These are phyloP conservation scores for Mandrillus leucophaeus DNA, from an alignment of 2,113 vertebrate species.

Conservation along the genomic window DNA sequence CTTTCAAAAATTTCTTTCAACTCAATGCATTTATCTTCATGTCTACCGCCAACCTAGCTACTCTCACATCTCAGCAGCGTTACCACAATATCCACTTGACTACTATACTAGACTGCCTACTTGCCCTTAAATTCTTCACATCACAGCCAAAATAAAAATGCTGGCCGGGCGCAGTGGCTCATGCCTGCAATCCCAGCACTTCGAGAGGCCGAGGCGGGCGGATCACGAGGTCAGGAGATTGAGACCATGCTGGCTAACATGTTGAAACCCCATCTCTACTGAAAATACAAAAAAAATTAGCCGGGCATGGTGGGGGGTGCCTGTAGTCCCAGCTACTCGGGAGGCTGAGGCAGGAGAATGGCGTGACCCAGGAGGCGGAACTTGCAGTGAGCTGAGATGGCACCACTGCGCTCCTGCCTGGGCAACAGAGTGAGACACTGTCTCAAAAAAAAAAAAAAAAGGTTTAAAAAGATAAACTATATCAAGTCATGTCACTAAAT, in stretches of 20 bases:
- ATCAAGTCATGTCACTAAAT: not conserved
- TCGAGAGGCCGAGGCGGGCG: too few species aligned
- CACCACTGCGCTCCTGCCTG: accelerated
- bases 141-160: not conserved
- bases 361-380: accelerated
- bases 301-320: too few species aligned
- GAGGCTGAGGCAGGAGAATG: too few species aligned
- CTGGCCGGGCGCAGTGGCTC: not conserved
- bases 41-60: not conserved
- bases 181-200: too few species aligned
- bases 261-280: too few species aligned
- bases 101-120: not conserved
- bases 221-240: too few species aligned
- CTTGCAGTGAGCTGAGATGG: too few species aligned
- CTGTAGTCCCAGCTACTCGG: too few species aligned
- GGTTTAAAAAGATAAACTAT: not conserved
- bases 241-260: too few species aligned
- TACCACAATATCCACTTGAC: not conserved
- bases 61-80: not conserved
- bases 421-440: too few species aligned
- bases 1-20: not conserved
- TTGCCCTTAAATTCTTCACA: not conserved
- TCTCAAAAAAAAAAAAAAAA: too few species aligned
- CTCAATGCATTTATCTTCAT: not conserved
- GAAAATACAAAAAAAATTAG: too few species aligned